phyloP scores from a whole-genome alignment of 2,888 invertebrate genomes.

The Polia nebulosa region DNA sequence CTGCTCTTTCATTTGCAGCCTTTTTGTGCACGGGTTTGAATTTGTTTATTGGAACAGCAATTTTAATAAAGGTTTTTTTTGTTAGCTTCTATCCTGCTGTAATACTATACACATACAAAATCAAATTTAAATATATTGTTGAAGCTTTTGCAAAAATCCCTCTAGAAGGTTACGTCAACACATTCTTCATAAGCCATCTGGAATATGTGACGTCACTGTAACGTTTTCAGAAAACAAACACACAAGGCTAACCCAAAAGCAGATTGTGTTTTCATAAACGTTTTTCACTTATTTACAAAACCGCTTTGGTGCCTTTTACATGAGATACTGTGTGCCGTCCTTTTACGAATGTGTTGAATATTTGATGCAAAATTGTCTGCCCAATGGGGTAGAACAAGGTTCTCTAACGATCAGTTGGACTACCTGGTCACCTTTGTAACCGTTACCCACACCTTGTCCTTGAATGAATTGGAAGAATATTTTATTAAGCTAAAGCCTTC shows the following conservation, averaged over 20 bases:
- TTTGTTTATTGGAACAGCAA: conserved; percentile 43
- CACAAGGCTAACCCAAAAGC: conserved; percentile 45
- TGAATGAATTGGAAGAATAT: conserved; percentile 32
- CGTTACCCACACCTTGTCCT: conserved; percentile 20
- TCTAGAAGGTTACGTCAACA: conserved; percentile 33
- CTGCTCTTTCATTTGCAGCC: conserved; percentile 54
- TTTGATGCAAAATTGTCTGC: conserved; percentile 66
- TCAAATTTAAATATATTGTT: neutral
- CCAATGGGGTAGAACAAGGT: conserved; percentile 53
- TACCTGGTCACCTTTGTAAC: conserved; percentile 41
- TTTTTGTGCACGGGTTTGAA: conserved; percentile 33
- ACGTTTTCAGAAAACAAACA: conserved; percentile 50
- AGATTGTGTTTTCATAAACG: conserved; percentile 65
- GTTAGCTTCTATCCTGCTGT: conserved; percentile 7
- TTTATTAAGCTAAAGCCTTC: conserved; percentile 26
- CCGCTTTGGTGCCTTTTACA: conserved; percentile 62
- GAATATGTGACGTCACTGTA: conserved; percentile 26
- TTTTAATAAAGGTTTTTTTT: conserved; percentile 51
- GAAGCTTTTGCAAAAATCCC: neutral
- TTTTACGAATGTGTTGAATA: conserved; percentile 68
- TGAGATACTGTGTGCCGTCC: conserved; percentile 57
- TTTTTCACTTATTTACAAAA: conserved; percentile 67
- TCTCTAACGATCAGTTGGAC: conserved; percentile 25
- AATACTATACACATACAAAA: neutral
- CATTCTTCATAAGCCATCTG: conserved; percentile 34